Evolutionary conservation across 2,888 invertebrate genomes (phyloP), one percentile per base, ranked within the genome.

Genomic region (Eutolmus rufibarbis): DNA sequence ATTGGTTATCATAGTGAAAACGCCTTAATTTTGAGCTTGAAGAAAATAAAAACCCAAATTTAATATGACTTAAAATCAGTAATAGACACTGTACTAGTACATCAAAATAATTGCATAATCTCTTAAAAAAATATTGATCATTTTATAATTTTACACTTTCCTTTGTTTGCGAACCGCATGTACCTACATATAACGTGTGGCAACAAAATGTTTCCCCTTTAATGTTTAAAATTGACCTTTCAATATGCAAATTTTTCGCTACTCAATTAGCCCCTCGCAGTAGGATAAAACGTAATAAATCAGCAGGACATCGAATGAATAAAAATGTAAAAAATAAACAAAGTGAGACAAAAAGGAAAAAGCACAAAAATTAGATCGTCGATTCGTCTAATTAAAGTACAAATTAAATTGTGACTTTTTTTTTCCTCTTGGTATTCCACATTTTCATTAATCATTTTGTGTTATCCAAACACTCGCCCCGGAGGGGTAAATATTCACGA

Each of bases 401-500:
- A 66, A 66, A 66, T 66, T 66, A 66, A 28, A 28, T 23, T 66
- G 66, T 12, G 23, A 66, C 2, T 66, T 66, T 23, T 66, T 66
- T 66, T 19, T n/a, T 56, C 19, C 66, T 8, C 5, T 19, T 19
- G 23, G 66, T 12, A 66, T 66, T 77, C 34, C 77, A 34, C 19
- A 40, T 19, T 77, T 77, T 77, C 81, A 81, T 81, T 81, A 81
- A 81, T 81, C 81, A 81, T 81, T 34, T 81, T 28, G 40, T 16
- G 31, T 81, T 81, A 31, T 56, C 31, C 40, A 51, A 51, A 66
- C 66, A 66, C 66, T 51, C 40, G 56, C 23, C 84, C 84, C 40
- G 57, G 56, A 56, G 66, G 74, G 23, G 51, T 86, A 74, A 74
- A 86, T 74, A 86, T 74, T 86, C 86, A 74, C 76, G 74, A 74